Evolutionary conservation across 1,140 invertebrate genomes (phyloP), one percentile per base, ranked within the genome.

Genomic region (Colletes gigas): DNA sequence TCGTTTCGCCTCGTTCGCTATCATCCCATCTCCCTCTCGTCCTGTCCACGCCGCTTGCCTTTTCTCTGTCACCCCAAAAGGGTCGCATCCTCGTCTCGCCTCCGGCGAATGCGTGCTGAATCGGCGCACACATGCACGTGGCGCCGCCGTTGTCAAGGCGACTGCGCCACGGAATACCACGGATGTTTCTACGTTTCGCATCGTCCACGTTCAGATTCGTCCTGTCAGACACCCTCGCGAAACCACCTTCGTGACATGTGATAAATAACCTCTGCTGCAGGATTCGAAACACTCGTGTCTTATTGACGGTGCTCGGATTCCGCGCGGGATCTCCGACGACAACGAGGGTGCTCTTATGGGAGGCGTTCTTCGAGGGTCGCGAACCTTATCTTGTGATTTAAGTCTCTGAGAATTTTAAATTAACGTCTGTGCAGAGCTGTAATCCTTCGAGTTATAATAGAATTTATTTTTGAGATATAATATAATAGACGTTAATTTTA

Each of bases 81-180:
- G 10, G 15, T 4, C 52, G 2, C 50, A 74, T 30, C 60, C 67
- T 71, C 39, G 72, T 60, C 62, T 76, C 66, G 17, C 65, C 79
- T 62, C 21, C 3, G n/a, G 15, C 55, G 50, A 50, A 63, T 55
- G 44, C 76, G 68, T 65, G 67, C 55, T 75, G 70, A 81, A 84
- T 84, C 83, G 81, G 86, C 84, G 87, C 85, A 89, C 81, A 89
- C 76, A 89, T 41, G 89, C 92, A 93, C 91, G 91, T 92, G 91
- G 90, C 88, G 88, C 89, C 88, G 88, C 84, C 80, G 91, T 90
- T 91, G 88, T 88, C 89, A 91, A 90, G 88, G 91, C 92, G 92
- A 90, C 90, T 93, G 91, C 92, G 91, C 91, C 85, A 89, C 72
- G 69, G 70, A 72, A 63, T 78, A 67, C 52, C 55, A 72, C 39